Percentiles rank a stretch among this genome's conserved stretches.
Conservation (phyloP, 2,113 vertebrate genomes). For the Sebastes schlegelii region DNA sequence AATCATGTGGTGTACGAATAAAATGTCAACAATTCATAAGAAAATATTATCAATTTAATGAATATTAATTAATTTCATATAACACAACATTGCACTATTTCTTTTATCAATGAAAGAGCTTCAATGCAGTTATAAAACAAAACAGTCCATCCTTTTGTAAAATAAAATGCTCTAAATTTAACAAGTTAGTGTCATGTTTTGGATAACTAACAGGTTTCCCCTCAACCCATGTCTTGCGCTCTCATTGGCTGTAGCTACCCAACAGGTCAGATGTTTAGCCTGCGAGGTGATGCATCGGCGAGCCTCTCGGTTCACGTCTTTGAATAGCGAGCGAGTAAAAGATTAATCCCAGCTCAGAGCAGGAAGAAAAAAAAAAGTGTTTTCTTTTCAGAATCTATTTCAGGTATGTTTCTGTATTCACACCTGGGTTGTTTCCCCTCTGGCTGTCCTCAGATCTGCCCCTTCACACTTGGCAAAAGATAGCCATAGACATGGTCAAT, state of each 20-base stretch:
- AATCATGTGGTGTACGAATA: too few species aligned
- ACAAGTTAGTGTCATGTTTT: too few species aligned
- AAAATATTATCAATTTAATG: too few species aligned
- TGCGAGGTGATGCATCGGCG: too few species aligned
- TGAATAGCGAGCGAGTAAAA: too few species aligned
- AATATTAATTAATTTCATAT: neutral
- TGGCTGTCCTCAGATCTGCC: neutral
- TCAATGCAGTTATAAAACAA: neutral
- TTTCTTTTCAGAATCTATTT: constrained; percentile 1
- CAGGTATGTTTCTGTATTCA: neutral
- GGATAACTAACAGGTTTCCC: too few species aligned
- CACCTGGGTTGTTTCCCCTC: neutral
- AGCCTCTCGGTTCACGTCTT: too few species aligned
- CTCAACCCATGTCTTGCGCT: too few species aligned
- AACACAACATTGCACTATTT: neutral
- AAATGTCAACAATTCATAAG: too few species aligned
- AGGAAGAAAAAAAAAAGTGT: neutral
- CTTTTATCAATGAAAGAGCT: neutral
- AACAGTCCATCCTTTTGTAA: neutral
- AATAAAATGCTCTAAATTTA: neutral
- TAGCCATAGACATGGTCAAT: neutral
- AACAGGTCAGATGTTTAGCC: too few species aligned
- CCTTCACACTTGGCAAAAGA: neutral
- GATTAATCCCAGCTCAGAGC: neutral
- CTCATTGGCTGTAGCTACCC: too few species aligned